phyloP scores from a whole-genome alignment of 1,140 invertebrate genomes.

The Orchestia grillus region DNA sequence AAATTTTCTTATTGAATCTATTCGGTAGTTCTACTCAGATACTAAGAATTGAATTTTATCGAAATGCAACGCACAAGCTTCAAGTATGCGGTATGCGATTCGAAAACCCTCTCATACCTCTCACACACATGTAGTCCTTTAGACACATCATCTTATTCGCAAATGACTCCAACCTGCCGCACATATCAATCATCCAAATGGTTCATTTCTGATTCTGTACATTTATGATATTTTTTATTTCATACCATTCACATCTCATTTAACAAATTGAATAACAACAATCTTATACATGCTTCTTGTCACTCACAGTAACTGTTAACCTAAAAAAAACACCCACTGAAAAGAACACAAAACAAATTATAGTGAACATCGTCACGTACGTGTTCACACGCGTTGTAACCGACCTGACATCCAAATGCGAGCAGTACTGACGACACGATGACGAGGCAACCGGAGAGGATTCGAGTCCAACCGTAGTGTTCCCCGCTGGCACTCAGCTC shows the following conservation, averaged over 20 bases:
- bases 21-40: neutral
- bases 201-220: neutral
- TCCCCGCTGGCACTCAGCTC: conserved; percentile 28
- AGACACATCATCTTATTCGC: neutral
- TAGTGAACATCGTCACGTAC: too few relatives aligned
- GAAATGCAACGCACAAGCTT: neutral
- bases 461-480: conserved; percentile 26
- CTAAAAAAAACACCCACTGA: too few relatives aligned
- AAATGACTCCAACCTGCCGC: neutral
- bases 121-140: neutral
- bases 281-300: neutral
- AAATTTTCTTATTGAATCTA: neutral
- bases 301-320: neutral
- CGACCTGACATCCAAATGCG: conserved; percentile 22
- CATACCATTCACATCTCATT: neutral
- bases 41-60: neutral
- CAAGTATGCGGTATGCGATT: neutral
- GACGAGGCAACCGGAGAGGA: neutral
- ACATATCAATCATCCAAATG: neutral
- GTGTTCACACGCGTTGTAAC: neutral
- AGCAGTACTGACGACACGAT: neutral
- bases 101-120: neutral
- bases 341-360: too few relatives aligned
- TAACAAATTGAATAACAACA: neutral
- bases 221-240: neutral